Evolutionary conservation across 2,797 vertebrate species (phyloP).

Genomic region (Platalea minor): DNA sequence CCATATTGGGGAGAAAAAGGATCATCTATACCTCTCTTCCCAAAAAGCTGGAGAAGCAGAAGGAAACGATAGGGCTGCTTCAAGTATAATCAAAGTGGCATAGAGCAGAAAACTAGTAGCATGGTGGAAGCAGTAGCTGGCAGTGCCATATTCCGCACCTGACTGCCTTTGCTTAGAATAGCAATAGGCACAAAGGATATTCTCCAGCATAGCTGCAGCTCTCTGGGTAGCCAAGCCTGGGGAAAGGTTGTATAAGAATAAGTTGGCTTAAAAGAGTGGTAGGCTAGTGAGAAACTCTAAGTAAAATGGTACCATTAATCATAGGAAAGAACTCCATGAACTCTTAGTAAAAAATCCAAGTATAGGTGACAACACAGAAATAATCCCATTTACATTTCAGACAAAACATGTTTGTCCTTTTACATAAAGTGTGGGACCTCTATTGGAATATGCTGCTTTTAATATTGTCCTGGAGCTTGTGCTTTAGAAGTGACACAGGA

Average conservation of each 20-base stretch:
- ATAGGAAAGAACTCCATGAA: neutral
- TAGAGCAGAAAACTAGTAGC: neutral
- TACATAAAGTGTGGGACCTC: neutral
- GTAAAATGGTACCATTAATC: neutral
- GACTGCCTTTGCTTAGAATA: neutral
- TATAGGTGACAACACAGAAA: neutral
- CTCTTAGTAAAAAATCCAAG: neutral
- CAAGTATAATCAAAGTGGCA: neutral
- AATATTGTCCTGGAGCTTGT: neutral
- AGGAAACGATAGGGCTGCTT: neutral
- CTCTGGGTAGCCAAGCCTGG: neutral
- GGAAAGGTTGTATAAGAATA: neutral
- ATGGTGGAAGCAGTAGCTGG: neutral
- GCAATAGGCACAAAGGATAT: neutral
- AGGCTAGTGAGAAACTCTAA: neutral
- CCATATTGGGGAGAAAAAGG: neutral
- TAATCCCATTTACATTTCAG: neutral
- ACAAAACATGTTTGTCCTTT: neutral
- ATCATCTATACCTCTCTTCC: neutral
- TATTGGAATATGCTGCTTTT: neutral
- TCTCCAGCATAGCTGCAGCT: neutral
- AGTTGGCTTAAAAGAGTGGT: neutral
- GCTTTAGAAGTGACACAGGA: neutral
- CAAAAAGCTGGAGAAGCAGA: neutral
- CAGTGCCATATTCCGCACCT: neutral